Evolutionary conservation across 2,113 vertebrate genomes (phyloP), one percentile per base, ranked within the genome.

Genomic region (Chitala chitala): DNA sequence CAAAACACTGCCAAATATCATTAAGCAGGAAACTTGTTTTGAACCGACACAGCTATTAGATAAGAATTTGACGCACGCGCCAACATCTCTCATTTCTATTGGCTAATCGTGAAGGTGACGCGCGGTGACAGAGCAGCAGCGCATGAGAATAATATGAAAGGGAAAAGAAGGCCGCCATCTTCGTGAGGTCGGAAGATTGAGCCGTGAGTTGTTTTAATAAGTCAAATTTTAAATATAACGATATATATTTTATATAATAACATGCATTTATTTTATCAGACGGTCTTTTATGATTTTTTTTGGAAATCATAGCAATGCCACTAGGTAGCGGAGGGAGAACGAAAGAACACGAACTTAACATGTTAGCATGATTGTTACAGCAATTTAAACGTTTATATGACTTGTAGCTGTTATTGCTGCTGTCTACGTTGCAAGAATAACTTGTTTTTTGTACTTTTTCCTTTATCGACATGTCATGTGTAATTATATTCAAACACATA

Each of bases 141-240:
- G 22, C 29, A 55, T 59, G 17, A 29, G 55, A 48, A 31, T 36
- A 58, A 65, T 24, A 38, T 40, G 56, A 58, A 46, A 76, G 82
- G 80, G 77, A 78, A 76, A 78, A 73, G 74, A 78, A 68, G 68
- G 69, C 79, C 58, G 88, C 86, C 88, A 89, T 89, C 71, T 87
- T 87, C 82, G 83, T 89, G 82, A 88, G 88, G 88, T 89, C 85
- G 55, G 76, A 78, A 63, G 64, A 74, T 51, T 75, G 73, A 38
- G 76, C 71, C 69, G 75, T 78, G 75, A 61, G 83, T 78, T 77
- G 72, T 70, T 63, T 40, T n/a, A 71, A 44, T 36, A 33, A 48
- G 2, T n/a, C 54, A 51, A 51, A 54, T 29, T 61, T 9, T 44
- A 50, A 24, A 69, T 29, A 33, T 70, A 26, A 56, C 42, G 56